Evolutionary conservation across 2,888 invertebrate species (phyloP), one percentile per base, ranked within the genome.

Genomic region (Mythimna albipuncta): DNA sequence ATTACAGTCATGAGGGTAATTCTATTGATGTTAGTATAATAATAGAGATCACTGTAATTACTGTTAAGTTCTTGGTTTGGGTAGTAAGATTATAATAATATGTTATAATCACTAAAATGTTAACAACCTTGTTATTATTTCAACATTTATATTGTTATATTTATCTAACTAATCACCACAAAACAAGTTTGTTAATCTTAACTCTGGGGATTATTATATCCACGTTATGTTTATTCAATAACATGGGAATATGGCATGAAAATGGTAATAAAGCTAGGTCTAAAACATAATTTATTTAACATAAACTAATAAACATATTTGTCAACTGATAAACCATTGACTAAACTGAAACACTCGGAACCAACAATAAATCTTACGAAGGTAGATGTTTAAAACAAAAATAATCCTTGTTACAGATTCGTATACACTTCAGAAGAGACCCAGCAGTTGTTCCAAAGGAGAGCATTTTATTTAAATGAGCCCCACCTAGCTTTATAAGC

Each of bases 381-480:
- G 6, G 32, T 32, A 6, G 13, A 32, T 13, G 13, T 10, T 58
- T 35, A 1, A 35, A 58, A 58, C 9, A 6, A 58, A 57, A 58
- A 19, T 10, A 4, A 35, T 16, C 6, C 16, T 89, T 87, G 75
- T 92, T 92, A 26, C 91, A 93, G 93, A 89, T 85, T 72, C 7
- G 59, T 72, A 74, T 35, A 64, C 2, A 54, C 69, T 71, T 44
- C 55, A 66, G 73, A 77, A 79, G 79, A 83, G 82, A 82, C 85
- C 89, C 89, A 89, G 80, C 90, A 89, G 88, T 89, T 84, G 81
- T 79, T 86, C 77, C 65, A 67, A 54, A 89, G 91, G 90, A 91
- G 84, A 92, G 90, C 91, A 85, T 85, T 89, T 88, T 82, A 21
- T 72, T 82, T 85, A 82, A 76, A 91, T 91, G 91, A 86, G 72